Conservation (phyloP, 2,888 invertebrate genomes). For the Pilophorus perplexus region DNA sequence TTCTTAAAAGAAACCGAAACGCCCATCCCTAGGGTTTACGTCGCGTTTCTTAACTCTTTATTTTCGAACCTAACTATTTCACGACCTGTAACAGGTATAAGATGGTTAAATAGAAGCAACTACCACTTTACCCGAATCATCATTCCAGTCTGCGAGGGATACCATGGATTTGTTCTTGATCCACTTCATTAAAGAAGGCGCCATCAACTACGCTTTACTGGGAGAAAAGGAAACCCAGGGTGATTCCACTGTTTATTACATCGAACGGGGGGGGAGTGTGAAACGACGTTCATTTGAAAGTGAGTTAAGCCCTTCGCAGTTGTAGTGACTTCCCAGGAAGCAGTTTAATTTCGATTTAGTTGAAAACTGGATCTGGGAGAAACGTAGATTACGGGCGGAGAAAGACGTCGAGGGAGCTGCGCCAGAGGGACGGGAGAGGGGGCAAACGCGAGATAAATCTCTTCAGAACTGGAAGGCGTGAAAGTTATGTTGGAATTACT, state of each 20-base stretch:
- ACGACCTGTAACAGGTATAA: no score
- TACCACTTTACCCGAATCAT: no score
- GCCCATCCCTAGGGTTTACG: no score
- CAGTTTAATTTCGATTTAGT: conserved; percentile 37
- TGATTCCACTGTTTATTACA: conserved; percentile 29
- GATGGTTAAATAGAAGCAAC: no score
- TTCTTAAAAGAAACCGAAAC: no score
- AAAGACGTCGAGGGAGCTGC: conserved; percentile 1
- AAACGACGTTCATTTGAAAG: conserved; percentile 35
- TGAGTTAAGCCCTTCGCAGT: conserved; percentile 31
- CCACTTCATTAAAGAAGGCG: conserved; percentile 31
- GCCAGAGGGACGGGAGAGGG: not conserved
- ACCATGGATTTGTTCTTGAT: conserved; percentile 23
- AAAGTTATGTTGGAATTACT: conserved; percentile 38
- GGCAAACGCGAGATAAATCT: conserved; percentile 37
- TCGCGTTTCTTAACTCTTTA: no score
- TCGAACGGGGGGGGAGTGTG: conserved; percentile 6
- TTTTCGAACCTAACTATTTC: no score
- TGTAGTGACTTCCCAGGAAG: conserved; percentile 20
- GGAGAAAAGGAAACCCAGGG: conserved; percentile 21
- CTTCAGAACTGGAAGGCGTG: conserved; percentile 33
- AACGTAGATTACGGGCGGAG: conserved; percentile 32
- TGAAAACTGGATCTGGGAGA: conserved; percentile 29
- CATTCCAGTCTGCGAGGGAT: no score
- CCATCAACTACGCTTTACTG: conserved; percentile 24